A percentile compares a stretch with the other conserved stretches of the same genome.
Evolutionary conservation across 1,140 invertebrate genomes (phyloP).

Genomic region (Neotoxoptera formosana): DNA sequence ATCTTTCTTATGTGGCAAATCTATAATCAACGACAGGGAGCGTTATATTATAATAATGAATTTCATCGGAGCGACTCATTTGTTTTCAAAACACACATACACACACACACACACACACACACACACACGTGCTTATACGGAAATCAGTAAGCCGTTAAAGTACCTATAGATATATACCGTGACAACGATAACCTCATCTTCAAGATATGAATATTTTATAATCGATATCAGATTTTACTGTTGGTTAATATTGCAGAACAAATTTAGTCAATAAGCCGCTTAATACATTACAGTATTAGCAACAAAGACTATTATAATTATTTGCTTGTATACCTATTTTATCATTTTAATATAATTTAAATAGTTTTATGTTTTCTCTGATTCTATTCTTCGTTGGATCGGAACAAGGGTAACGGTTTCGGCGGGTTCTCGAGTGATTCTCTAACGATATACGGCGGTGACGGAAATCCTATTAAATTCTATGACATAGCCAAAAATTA

Average conservation of each 20-base stretch:
- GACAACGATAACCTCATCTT: neutral
- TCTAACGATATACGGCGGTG: neutral
- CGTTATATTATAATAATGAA: no score
- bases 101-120: no score
- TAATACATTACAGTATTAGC: neutral
- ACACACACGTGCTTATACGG: no score
- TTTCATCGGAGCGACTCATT: no score
- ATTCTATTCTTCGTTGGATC: neutral
- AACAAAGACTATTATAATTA: neutral
- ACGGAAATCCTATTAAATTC: conserved; percentile 6
- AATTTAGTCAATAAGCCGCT: neutral
- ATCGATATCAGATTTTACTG: neutral
- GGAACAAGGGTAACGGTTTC: neutral
- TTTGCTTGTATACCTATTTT: neutral
- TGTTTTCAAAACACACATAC: no score
- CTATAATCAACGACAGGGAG: no score
- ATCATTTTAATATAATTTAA: neutral
- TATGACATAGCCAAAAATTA: conserved; percentile 13
- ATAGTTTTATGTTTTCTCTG: neutral
- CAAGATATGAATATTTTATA: neutral
- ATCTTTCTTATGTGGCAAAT: no score
- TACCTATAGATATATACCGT: no score
- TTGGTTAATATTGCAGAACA: no score
- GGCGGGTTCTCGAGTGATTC: neutral
- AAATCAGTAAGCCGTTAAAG: no score